Base-by-base conservation (phyloP, 2,797 vertebrate species). In the Coregonus ussuriensis region DNA sequence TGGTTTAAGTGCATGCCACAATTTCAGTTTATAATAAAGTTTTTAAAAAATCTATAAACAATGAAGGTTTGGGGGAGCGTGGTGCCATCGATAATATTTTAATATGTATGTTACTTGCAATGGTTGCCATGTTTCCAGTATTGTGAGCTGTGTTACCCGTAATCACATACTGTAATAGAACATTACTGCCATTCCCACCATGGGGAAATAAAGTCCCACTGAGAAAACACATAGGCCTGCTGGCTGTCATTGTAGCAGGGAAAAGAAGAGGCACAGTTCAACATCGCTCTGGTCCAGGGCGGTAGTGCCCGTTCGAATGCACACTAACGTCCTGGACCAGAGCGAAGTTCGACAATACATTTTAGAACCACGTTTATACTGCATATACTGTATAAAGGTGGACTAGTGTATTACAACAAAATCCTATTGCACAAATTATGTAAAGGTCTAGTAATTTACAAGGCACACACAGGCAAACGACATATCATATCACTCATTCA, bases 101-200 rank as follows among this genome's bases (percentile, higher is more conserved):
- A 92, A 88, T 90, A 91, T 93, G 88, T 92, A 90, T 84, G 79
- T 92, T 91, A 86, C 88, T 92, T 91, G 91, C 93, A 91, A 89
- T 88, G 91, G 93, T 94, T 90, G 91, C 91, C 90, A 89, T 92
- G 90, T 91, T 91, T 90, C 90, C 92, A 93, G 92, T 94, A 93
- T 93, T 93, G 94, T 95, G 93, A 92, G 93, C 91, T 93, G 91
- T 91, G 90, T 92, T 92, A 90, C 89, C 91, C 86, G 90, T 94
- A 89, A 91, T 91, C 90, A 93, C 86, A 92, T 92, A 91, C 92
- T 94, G 92, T 92, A 84, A 88, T 90, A 90, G 87, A 88, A 84
- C 89, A 92, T 90, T 90, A 90, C 88, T 93, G 92, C 92, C 93
- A 91, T 93, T 87, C 87, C 85, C 88, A 90, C 85, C 87, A 87